Percentiles rank a stretch among this genome's conserved stretches.
These are phyloP conservation scores for Heteropelma amictum DNA, from an alignment of 2,888 invertebrate species.

Conservation along the genomic window DNA sequence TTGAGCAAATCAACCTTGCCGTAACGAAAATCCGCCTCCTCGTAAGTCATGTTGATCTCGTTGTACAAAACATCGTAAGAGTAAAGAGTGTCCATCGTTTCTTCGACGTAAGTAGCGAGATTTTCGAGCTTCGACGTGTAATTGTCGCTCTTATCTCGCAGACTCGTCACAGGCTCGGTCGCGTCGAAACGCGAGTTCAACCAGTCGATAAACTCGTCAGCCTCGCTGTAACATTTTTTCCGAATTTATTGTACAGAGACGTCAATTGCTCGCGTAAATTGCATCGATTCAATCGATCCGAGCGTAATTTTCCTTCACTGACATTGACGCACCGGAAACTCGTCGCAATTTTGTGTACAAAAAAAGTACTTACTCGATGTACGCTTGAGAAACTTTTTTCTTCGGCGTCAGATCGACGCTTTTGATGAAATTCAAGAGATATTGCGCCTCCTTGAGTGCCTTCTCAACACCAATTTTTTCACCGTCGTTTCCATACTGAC, in stretches of 20 bases:
- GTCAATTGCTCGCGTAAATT: neutral
- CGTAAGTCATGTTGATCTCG: conserved; percentile 66
- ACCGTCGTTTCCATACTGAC: conserved; percentile 78
- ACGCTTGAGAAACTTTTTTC: conserved; percentile 72
- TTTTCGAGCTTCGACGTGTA: conserved; percentile 67
- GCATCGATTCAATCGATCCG: neutral
- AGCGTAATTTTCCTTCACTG: neutral
- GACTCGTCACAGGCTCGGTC: conserved; percentile 64
- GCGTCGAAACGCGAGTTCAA: conserved; percentile 67
- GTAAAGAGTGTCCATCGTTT: conserved; percentile 70
- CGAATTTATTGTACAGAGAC: neutral
- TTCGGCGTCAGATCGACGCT: conserved; percentile 71
- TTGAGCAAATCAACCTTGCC: conserved; percentile 60
- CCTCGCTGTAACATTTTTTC: conserved; percentile 60
- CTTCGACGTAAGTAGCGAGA: conserved; percentile 65
- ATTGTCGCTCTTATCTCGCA: conserved; percentile 61
- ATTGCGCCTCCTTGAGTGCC: conserved; percentile 79
- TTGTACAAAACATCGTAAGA: conserved; percentile 71
- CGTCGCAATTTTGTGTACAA: neutral
- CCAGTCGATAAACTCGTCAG: conserved; percentile 70
- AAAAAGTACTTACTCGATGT: conserved; percentile 71
- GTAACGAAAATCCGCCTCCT: conserved; percentile 61
- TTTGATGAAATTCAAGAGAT: conserved; percentile 79
- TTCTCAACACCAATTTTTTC: conserved; percentile 80
- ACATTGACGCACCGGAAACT: no score